These are phyloP conservation scores for Malthinus flaveolus DNA, from an alignment of 2,888 invertebrate species.

Conservation along the genomic window DNA sequence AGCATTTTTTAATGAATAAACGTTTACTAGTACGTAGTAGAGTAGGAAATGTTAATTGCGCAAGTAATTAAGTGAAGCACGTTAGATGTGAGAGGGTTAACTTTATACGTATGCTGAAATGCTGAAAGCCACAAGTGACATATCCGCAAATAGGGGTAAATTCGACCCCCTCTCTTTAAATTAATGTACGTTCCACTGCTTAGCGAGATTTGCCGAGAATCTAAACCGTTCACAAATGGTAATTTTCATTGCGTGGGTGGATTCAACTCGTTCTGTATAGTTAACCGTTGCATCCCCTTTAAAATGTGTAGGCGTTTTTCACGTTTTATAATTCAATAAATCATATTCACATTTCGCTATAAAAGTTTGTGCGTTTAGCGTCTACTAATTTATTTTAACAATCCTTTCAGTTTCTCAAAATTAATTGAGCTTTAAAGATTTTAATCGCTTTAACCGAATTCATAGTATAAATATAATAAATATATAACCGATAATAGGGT, in stretches of 20 bases:
- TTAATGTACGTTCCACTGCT: slow-evolving; percentile 2
- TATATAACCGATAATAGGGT: no score
- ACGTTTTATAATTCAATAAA: slow-evolving; percentile 17
- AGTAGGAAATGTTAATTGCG: slow-evolving; percentile 27
- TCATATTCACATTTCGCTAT: background rate
- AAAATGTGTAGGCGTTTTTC: slow-evolving; percentile 26
- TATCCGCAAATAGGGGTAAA: slow-evolving; percentile 13
- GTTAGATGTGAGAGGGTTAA: slow-evolving; percentile 17
- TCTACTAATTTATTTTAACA: no score
- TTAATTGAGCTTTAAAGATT: no score
- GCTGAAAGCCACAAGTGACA: slow-evolving; percentile 27
- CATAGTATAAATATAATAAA: no score
- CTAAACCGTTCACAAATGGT: slow-evolving; percentile 21
- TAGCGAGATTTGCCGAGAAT: slow-evolving; percentile 11
- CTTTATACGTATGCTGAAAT: slow-evolving; percentile 22
- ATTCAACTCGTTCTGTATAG: slow-evolving; percentile 20
- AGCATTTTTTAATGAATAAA: slow-evolving; percentile 19
- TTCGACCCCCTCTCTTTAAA: slow-evolving; percentile 8
- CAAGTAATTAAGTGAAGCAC: slow-evolving; percentile 25
- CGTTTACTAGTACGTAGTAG: slow-evolving; percentile 10
- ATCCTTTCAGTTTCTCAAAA: no score
- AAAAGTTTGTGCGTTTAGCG: no score
- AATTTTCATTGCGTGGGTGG: slow-evolving; percentile 26
- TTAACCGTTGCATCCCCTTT: slow-evolving; percentile 12
- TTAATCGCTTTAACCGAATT: no score